phyloP scores from a whole-genome alignment of 2,888 invertebrate species.

The Chymomyza amoena region DNA sequence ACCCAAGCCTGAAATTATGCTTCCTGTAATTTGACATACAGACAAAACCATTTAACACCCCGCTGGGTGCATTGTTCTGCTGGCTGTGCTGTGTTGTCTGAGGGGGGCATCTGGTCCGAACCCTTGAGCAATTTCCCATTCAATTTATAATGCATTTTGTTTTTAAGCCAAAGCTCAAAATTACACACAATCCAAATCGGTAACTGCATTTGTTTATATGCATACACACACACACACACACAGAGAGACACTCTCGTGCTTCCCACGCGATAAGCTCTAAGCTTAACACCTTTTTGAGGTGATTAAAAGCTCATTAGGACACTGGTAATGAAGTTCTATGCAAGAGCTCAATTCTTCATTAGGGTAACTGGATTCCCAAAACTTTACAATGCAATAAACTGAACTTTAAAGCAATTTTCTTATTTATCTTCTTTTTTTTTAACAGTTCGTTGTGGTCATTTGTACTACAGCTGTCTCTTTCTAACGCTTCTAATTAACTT shows the following conservation, averaged over 20 bases:
- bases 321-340: neutral
- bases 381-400: neutral
- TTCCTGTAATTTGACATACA: slow-evolving; percentile 70
- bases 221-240: too few relatives aligned
- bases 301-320: slow-evolving; percentile 64
- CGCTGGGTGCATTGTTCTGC: slow-evolving; percentile 61
- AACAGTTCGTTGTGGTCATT: slow-evolving; percentile 18
- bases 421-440: neutral
- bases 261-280: slow-evolving; percentile 31
- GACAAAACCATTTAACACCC: slow-evolving; percentile 71
- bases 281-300: slow-evolving; percentile 44
- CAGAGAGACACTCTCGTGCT: neutral
- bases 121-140: slow-evolving; percentile 24
- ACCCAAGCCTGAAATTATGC: slow-evolving; percentile 69
- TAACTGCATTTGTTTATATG: neutral
- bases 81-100: neutral
- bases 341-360: neutral
- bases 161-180: slow-evolving; percentile 7
- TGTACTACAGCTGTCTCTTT: slow-evolving; percentile 19
- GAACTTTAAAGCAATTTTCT: neutral
- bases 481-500: slow-evolving; percentile 60
- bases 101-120: neutral
- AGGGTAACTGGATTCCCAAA: neutral
- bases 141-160: slow-evolving; percentile 47
- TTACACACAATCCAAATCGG: neutral